These are phyloP conservation scores for Apoderus coryli DNA, from an alignment of 2,888 invertebrate species.

Conservation along the genomic window DNA sequence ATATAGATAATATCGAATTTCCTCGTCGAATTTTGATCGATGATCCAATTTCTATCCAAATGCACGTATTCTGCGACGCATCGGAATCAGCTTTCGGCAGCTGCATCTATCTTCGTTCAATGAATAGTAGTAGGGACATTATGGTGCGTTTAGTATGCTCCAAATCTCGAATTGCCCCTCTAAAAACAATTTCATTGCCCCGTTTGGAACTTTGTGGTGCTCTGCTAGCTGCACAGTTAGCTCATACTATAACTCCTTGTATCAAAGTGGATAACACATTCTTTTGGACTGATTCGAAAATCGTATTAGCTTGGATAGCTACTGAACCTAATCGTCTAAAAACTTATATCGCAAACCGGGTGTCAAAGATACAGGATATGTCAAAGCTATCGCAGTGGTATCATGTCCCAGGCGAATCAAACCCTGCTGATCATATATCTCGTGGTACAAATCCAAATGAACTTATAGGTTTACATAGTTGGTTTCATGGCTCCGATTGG, in stretches of 20 bases:
- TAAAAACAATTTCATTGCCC: slow-evolving; percentile 4
- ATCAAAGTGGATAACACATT: not conserved
- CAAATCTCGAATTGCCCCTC: no score
- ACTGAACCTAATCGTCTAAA: slow-evolving; percentile 4
- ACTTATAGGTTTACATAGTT: slow-evolving; percentile 1
- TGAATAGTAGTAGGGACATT: no score
- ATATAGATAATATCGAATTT: no score
- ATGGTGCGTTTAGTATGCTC: no score
- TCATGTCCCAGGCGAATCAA: slow-evolving; percentile 1
- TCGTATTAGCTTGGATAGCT: slow-evolving; percentile 5
- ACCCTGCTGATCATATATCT: slow-evolving; percentile 7
- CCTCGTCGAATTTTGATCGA: no score
- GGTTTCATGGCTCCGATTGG: slow-evolving; percentile 5
- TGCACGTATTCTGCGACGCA: no score
- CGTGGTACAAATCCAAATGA: slow-evolving; percentile 5
- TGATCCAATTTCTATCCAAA: no score
- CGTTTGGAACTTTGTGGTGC: slow-evolving; percentile 6
- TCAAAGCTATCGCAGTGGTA: slow-evolving; percentile 1
- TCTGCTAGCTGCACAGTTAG: not conserved
- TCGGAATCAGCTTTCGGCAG: no score
- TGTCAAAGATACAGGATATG: slow-evolving; percentile 6
- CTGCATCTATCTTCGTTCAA: no score
- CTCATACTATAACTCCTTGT: slow-evolving; percentile 1
- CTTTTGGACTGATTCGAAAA: slow-evolving; percentile 7
- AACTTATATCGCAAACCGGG: slow-evolving; percentile 7